Evolutionary conservation across 1,140 invertebrate genomes (phyloP), one percentile per base, ranked within the genome.

Genomic region (Drosophila dunni): DNA sequence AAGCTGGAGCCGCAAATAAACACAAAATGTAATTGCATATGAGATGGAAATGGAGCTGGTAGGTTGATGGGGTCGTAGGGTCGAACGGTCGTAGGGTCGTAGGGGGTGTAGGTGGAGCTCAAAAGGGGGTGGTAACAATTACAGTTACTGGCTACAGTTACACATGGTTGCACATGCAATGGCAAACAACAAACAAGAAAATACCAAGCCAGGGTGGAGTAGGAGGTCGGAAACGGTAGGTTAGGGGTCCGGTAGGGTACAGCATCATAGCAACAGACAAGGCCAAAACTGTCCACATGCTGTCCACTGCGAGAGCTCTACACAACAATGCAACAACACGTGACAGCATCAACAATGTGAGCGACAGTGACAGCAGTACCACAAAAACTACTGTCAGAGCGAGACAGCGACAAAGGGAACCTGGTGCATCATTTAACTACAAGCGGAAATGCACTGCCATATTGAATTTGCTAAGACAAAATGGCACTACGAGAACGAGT

Each of bases 1-100:
- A 53, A 76, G 67, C 70, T 60, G 69, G 73, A 66, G 68, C 81
- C 73, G 51, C 83, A 86, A 86, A 86, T 88, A 88, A 82, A 79
- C 82, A 82, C 79, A 88, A 79, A 85, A 76, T 82, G 82, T 79
- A 81, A 85, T 86, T 76, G 82, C 75, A 78, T 58, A 45, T 24
- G 29, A 20, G 7, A 29, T 11, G 24, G 24, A 11, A 17, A 7
- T 10, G 15, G 40, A n/a, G 51, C 11, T 13, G 34, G 34, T 13
- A 33, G 34, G 5, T n/a, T 29, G 7, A 10, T 15, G 17, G 7
- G 15, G 11, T 6, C 4, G 13, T 1, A 15, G 56, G 7, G 2
- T 0, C 8, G 15, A 3, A 9, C 2, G 9, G 29, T 1, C 8
- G 15, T 10, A 9, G 5, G 9, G 33, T 44, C 29, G 3, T 9